Conservation (phyloP, 2,113 vertebrate genomes). For the Mugil cephalus region DNA sequence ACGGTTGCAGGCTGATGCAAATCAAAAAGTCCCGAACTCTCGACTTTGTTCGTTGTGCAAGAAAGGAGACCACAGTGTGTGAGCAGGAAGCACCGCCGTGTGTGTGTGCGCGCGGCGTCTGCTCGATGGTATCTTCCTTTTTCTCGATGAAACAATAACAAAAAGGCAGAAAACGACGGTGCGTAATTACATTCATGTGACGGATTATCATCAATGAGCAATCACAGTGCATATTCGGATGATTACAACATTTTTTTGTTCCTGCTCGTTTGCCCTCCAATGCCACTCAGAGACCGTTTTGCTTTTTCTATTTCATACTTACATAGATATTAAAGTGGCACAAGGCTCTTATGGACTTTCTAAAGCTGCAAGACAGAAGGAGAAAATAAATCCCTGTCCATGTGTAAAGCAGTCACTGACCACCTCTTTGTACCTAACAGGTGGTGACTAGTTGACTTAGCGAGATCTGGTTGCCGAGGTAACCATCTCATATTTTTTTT, state of each 20-base stretch:
- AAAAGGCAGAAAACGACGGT: constrained; percentile 3
- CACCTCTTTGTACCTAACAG: too few relatives aligned
- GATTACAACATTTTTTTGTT: neutral
- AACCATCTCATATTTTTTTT: too few relatives aligned
- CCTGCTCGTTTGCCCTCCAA: neutral
- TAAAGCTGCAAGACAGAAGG: too few relatives aligned
- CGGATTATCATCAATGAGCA: neutral
- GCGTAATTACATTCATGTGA: too few relatives aligned
- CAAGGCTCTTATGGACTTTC: too few relatives aligned
- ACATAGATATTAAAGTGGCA: too few relatives aligned
- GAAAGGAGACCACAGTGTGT: constrained; percentile 7
- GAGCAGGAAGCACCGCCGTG: neutral
- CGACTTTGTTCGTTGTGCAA: constrained; percentile 11
- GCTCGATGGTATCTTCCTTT: neutral
- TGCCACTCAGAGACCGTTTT: neutral
- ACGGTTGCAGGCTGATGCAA: constrained; percentile 10
- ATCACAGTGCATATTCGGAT: neutral
- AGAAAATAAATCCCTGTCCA: too few relatives aligned
- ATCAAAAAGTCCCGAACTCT: constrained; percentile 18
- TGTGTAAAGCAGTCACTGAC: too few relatives aligned
- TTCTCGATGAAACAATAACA: neutral
- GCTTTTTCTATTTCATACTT: too few relatives aligned
- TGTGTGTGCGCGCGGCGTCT: neutral
- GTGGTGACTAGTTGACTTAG: too few relatives aligned
- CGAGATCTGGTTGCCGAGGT: too few relatives aligned